phyloP scores from a whole-genome alignment of 1,140 invertebrate species.

The Drosophila kanapiae region DNA sequence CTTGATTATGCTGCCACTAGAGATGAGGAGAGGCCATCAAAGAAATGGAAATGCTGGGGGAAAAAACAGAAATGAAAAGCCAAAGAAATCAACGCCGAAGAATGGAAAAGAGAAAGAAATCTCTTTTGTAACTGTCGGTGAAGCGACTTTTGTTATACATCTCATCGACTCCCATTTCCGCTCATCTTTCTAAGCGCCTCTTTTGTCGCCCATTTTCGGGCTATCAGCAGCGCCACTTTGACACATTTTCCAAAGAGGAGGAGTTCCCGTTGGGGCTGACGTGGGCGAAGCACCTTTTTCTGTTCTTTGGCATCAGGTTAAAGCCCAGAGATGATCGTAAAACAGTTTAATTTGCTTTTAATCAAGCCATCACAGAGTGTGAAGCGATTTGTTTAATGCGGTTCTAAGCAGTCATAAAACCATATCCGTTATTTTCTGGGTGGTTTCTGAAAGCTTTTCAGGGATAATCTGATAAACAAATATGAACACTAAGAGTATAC shows the following conservation, averaged over 20 bases:
- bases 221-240: slow-evolving; percentile 36
- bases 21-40: slow-evolving; percentile 39
- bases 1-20: slow-evolving; percentile 61
- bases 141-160: slow-evolving; percentile 49
- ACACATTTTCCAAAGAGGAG: slow-evolving; percentile 33
- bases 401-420: slow-evolving; percentile 5
- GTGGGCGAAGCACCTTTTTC: slow-evolving; percentile 58
- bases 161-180: slow-evolving; percentile 66
- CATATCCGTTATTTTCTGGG: slow-evolving; percentile 31
- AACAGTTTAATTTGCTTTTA: slow-evolving; percentile 62
- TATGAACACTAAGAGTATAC: not conserved
- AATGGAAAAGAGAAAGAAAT: slow-evolving; percentile 52
- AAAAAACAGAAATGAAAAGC: slow-evolving; percentile 15
- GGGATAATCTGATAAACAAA: not conserved
- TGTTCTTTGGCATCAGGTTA: slow-evolving; percentile 25
- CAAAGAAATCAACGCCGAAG: slow-evolving; percentile 32
- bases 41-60: slow-evolving; percentile 25
- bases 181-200: slow-evolving; percentile 68
- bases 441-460: slow-evolving; percentile 8
- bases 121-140: slow-evolving; percentile 53
- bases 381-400: slow-evolving; percentile 62
- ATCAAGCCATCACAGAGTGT: slow-evolving; percentile 68
- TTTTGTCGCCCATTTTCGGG: slow-evolving; percentile 54
- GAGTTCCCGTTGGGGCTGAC: slow-evolving; percentile 11
- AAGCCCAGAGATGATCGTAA: slow-evolving; percentile 44